Conservation (phyloP, 2,888 invertebrate species). For the Salpingus planirostris region DNA sequence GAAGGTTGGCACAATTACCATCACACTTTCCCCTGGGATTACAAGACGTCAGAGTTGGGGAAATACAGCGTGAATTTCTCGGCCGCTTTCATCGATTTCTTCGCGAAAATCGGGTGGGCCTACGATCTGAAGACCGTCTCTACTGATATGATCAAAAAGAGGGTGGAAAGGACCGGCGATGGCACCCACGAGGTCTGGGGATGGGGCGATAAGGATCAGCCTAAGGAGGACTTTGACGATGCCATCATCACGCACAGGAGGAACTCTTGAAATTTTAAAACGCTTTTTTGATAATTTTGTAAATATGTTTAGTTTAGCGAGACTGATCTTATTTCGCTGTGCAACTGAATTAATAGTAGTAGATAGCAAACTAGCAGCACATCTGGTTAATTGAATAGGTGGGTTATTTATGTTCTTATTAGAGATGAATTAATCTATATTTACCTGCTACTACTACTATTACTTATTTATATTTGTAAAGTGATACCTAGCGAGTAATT, state of each 20-base stretch:
- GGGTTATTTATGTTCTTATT: too few relatives aligned
- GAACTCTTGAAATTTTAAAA: constrained; percentile 1
- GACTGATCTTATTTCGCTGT: too few relatives aligned
- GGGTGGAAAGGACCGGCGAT: constrained; percentile 46
- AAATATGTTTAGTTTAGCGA: not conserved
- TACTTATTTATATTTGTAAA: too few relatives aligned
- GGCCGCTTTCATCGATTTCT: constrained; percentile 69
- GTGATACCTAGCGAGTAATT: too few relatives aligned
- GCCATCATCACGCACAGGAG: constrained; percentile 29
- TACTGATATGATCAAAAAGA: constrained; percentile 54
- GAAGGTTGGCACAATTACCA: constrained; percentile 87
- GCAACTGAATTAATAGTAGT: too few relatives aligned
- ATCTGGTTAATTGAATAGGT: too few relatives aligned
- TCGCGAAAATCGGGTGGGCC: constrained; percentile 76
- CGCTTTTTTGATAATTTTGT: not conserved
- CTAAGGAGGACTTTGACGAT: constrained; percentile 31
- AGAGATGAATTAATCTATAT: too few relatives aligned
- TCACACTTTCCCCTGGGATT: constrained; percentile 80
- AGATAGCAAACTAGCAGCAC: too few relatives aligned
- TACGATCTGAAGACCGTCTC: constrained; percentile 80
- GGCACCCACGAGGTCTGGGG: constrained; percentile 57
- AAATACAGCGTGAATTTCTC: constrained; percentile 65
- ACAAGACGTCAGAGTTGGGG: constrained; percentile 73
- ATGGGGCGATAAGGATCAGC: constrained; percentile 66
- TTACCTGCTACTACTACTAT: too few relatives aligned